Evolutionary conservation across 2,797 vertebrate genomes (phyloP), one percentile per base, ranked within the genome.

Genomic region (Varecia variegata): DNA sequence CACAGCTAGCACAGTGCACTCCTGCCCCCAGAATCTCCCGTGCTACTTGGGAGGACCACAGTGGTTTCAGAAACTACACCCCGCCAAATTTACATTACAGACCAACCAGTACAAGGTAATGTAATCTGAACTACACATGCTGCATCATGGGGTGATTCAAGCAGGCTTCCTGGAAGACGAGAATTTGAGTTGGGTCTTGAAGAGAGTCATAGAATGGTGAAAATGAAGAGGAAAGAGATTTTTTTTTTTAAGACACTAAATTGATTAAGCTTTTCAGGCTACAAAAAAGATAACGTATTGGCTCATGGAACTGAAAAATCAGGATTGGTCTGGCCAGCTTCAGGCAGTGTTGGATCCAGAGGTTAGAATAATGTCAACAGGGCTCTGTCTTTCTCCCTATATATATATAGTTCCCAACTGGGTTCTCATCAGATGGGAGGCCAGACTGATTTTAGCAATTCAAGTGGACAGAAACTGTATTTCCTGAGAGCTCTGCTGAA

Each of bases 81-180:
- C 13, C 52, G 3, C 54, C 5, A 90, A 74, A 58, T 3, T 68
- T 67, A 88, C 25, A 20, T n/a, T 79, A 74, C 13, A 60, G 54
- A 54, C 38, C 68, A 82, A 56, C 7, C 23, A 38, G 70, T 21
- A 40, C 1, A 3, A 43, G 38, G 13, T 13, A 40, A 87, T n/a
- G 14, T 5, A 60, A 56, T n/a, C 40, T 35, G 54, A 92, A 60
- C 27, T 7, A 20, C 11, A 20, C 3, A 32, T 21, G 9, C 38
- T 62, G 15, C 0, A 8, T 11, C n/a, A 70, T 9, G 45, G 54
- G 23, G 23, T 52, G 11, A 65, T 14, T 17, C 38, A 50, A 77
- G 62, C 65, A 90, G 60, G 35, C 54, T 86, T 93, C 94, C 86
- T 88, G 23, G 45, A 92, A 83, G 62, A 94, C 18, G 67, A 87